Base-by-base conservation (phyloP, 1,140 invertebrate genomes). In the Drosophila oshimai region DNA sequence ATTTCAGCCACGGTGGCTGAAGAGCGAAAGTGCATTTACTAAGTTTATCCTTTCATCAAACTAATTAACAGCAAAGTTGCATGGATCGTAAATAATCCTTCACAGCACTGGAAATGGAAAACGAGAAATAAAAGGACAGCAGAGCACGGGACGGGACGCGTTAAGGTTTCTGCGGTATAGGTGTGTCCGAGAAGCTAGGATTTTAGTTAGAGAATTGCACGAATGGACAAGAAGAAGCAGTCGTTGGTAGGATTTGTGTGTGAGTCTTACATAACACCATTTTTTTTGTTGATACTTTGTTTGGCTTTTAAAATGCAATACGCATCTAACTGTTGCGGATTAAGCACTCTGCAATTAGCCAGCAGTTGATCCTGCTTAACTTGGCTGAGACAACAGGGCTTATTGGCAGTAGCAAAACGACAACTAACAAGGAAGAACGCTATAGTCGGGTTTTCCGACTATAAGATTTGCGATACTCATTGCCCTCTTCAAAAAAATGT, bases 11-110 rank as follows among this genome's bases (percentile, higher is more conserved):
- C n/a, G n/a, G n/a, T n/a, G n/a, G n/a, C n/a, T n/a, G 61, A 50
- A 75, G 15, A 13, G 17, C 22, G 15, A 47, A 61, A 81, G 77
- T 81, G 77, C 79, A 83, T 83, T 83, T 83, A 83, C 83, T 74
- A 64, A 76, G 73, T 87, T 87, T 87, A 87, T 87, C 81, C 81
- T 81, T 87, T 81, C 81, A 87, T 87, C 79, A 83, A 83, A 83
- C 79, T 83, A 83, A 83, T 83, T 83, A 83, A 83, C 79, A 83
- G 78, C 79, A 83, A 83, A 83, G 83, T 83, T 83, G 79, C 79
- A 74, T 83, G 79, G 79, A 83, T 83, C 79, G 79, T 83, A 83
- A 83, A 83, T 83, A 83, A 83, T 83, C 78, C 79, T 61, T 75
- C 75, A 74, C 24, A n/a, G 57, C 60, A 49, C 58, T 64, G 78